Base-by-base conservation (phyloP, 2,888 invertebrate species). In the Toxonevra muliebris region DNA sequence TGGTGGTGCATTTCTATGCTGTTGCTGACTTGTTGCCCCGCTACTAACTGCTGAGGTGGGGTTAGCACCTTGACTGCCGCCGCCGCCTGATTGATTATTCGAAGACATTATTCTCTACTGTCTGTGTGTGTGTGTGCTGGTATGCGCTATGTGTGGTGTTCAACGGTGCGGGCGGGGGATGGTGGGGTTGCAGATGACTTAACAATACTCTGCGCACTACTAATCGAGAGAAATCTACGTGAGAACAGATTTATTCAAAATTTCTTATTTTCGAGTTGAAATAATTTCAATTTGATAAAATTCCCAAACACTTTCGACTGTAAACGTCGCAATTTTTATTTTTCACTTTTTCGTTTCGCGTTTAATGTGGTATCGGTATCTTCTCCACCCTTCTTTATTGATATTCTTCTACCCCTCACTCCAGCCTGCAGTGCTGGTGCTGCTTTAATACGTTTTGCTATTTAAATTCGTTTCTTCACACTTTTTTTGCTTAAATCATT, bases 41-140 rank as follows among this genome's bases (percentile, higher is more conserved):
- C 69, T 20, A 52, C 66, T 64, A 40, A 54, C 30, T 52, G 58
- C 20, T 20, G 57, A 40, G 41, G 65, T 71, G 54, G 70, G 72
- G 65, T 69, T 77, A 50, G 69, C 72, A 70, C 73, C 74, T 74
- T 75, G 77, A 66, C 75, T 73, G 68, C 71, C 76, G 74, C 75
- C 72, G 68, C 72, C 76, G 74, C 77, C 76, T 73, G 81, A 77
- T 79, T 84, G 84, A 80, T 76, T 84, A 80, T 80, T 82, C 77
- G 82, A 83, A 79, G 83, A 83, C 83, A 84, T 84, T 53, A 40
- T 61, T 60, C 53, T 19, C n/a, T 50, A 57, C 48, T 64, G 45
- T 57, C 30, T 30, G 20, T 30, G 9, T 12, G 20, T 57, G 17
- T 40, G 42, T 41, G 41, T 65, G 13, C 40, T n/a, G 45, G 50